A percentile compares a stretch with the other conserved stretches of the same genome.
phyloP scores from a whole-genome alignment of 2,797 vertebrate genomes.

The Margarornis squamiger region DNA sequence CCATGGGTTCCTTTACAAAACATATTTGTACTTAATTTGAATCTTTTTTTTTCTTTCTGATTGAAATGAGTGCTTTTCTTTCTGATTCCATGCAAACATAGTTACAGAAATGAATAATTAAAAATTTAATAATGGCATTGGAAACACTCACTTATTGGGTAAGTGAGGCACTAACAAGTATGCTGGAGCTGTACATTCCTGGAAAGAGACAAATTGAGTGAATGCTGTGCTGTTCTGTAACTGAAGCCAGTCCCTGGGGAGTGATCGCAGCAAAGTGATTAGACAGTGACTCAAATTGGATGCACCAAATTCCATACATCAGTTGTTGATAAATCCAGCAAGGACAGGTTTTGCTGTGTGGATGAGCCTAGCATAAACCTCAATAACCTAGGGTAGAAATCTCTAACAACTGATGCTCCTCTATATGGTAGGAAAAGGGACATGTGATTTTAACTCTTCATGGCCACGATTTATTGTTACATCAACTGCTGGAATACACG shows the following conservation, averaged over 20 bases:
- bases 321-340: background rate
- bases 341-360: background rate
- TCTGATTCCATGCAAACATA: background rate
- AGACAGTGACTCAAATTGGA: background rate
- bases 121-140: background rate
- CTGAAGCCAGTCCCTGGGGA: background rate
- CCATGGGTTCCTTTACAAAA: background rate
- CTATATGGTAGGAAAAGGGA: background rate
- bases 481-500: background rate
- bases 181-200: background rate
- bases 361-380: background rate
- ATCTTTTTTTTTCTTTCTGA: background rate
- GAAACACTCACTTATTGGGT: background rate
- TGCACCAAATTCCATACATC: background rate
- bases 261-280: background rate
- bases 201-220: background rate
- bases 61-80: background rate
- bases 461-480: background rate
- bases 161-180: background rate
- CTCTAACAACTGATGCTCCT: background rate
- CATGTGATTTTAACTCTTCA: background rate
- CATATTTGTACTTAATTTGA: background rate
- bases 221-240: background rate
- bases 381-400: background rate
- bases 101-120: background rate